Conservation (phyloP, 2,113 vertebrate genomes). For the Nerophis ophidion region DNA sequence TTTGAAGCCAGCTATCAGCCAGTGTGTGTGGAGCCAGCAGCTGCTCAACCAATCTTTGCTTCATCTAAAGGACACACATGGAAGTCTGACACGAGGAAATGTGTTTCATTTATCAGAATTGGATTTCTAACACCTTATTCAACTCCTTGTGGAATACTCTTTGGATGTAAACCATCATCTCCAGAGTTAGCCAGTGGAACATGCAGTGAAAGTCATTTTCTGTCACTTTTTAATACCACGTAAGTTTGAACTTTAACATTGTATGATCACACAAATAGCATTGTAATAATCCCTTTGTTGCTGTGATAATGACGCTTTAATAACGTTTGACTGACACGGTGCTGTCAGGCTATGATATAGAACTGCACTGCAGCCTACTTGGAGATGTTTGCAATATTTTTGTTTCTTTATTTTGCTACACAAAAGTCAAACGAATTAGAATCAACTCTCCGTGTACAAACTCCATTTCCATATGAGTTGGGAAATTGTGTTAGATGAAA, state of each 20-base stretch:
- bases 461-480: no score
- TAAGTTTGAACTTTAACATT: conserved; percentile 8
- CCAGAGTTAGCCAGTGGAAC: conserved; percentile 11
- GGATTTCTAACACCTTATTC: conserved; percentile 18
- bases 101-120: background rate
- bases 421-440: background rate
- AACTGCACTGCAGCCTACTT: background rate
- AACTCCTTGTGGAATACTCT: conserved; percentile 17
- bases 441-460: no score
- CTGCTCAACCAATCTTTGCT: conserved; percentile 43
- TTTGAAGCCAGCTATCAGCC: conserved; percentile 46
- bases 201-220: conserved; percentile 24
- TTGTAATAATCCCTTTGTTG: background rate
- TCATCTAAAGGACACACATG: conserved; percentile 34
- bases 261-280: background rate
- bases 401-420: background rate
- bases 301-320: background rate
- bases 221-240: conserved; percentile 27
- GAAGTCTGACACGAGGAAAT: conserved; percentile 5
- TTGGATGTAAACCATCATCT: conserved; percentile 19
- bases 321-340: no score
- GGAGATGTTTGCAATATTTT: background rate
- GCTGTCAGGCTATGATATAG: no score
- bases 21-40: conserved; percentile 47
- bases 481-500: no score